phyloP scores from a whole-genome alignment of 2,113 vertebrate genomes.

The Seriola rivoliana region DNA sequence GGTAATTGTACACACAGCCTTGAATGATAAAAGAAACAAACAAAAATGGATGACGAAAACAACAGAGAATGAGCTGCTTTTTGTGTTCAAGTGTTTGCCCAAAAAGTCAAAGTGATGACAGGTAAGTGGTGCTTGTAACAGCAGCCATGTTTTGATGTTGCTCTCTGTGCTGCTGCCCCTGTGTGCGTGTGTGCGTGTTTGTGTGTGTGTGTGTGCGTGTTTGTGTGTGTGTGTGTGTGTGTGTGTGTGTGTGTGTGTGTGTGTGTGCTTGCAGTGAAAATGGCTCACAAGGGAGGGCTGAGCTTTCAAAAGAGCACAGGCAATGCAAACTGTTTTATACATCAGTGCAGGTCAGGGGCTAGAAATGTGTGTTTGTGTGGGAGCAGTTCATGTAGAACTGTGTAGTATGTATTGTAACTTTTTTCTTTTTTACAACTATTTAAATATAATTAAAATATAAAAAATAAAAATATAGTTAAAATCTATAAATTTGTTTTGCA shows the following conservation, averaged over 20 bases:
- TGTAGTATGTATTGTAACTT: not conserved
- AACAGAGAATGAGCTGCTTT: not conserved
- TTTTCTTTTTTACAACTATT: not conserved
- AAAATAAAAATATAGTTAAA: too few relatives aligned
- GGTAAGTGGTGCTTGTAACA: slow-evolving; percentile 27
- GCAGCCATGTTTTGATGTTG: slow-evolving; percentile 54
- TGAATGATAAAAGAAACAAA: slow-evolving; percentile 17
- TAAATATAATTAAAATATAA: not conserved
- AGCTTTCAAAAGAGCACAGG: slow-evolving; percentile 31
- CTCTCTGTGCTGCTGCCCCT: slow-evolving; percentile 6
- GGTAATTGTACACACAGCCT: not conserved
- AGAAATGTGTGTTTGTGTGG: slow-evolving; percentile 16
- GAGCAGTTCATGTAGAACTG: not conserved
- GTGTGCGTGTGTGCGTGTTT: slow-evolving; percentile 5
- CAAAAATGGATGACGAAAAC: slow-evolving; percentile 24
- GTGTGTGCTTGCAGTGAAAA: slow-evolving; percentile 36
- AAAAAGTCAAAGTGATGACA: slow-evolving; percentile 47
- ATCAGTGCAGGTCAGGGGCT: slow-evolving; percentile 61
- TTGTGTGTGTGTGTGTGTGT: not conserved
- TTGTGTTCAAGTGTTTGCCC: slow-evolving; percentile 30
- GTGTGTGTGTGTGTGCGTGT: not conserved
- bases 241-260: not conserved
- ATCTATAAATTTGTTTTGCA: too few relatives aligned
- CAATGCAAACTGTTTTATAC: slow-evolving; percentile 66
- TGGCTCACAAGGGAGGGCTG: slow-evolving; percentile 50